Percentiles rank a stretch among this genome's conserved stretches.
Evolutionary conservation across 2,888 invertebrate species (phyloP).

Genomic region (Cabera pusaria): DNA sequence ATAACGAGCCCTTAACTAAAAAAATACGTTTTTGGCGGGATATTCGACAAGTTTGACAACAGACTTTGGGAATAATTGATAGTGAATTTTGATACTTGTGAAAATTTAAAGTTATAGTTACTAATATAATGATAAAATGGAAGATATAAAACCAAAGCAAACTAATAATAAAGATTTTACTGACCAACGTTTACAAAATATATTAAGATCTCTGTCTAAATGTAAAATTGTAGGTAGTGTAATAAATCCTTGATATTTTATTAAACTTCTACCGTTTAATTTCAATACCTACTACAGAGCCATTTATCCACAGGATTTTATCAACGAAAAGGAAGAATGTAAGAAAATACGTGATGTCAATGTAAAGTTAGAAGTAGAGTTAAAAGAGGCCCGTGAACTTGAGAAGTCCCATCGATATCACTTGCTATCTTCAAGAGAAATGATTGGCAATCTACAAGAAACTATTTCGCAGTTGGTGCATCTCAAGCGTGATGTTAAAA

Average conservation of each 20-base stretch:
- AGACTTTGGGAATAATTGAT: too few relatives aligned
- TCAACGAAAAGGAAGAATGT: conserved; percentile 60
- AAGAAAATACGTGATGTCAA: conserved; percentile 59
- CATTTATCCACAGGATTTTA: conserved; percentile 46
- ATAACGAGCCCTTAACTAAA: too few relatives aligned
- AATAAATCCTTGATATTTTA: background rate
- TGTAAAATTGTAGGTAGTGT: conserved; percentile 61
- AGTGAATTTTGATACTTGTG: too few relatives aligned
- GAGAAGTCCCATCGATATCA: conserved; percentile 74
- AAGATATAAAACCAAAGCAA: conserved; percentile 36
- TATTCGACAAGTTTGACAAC: background rate
- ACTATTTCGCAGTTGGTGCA: conserved; percentile 71
- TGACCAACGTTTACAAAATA: conserved; percentile 49
- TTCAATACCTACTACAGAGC: background rate
- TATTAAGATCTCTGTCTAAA: conserved; percentile 56
- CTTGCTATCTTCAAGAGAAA: conserved; percentile 66
- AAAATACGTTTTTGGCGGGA: conserved; percentile 7
- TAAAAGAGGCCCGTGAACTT: conserved; percentile 63
- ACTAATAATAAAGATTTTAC: conserved; percentile 31
- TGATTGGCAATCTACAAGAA: conserved; percentile 72
- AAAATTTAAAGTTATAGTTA: too few relatives aligned
- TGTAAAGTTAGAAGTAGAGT: conserved; percentile 58
- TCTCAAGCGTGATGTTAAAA: conserved; percentile 67
- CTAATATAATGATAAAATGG: conserved; percentile 18
- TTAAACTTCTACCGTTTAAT: too few relatives aligned